phyloP scores from a whole-genome alignment of 2,888 invertebrate species.

The Nephrocerus scutellatus region DNA sequence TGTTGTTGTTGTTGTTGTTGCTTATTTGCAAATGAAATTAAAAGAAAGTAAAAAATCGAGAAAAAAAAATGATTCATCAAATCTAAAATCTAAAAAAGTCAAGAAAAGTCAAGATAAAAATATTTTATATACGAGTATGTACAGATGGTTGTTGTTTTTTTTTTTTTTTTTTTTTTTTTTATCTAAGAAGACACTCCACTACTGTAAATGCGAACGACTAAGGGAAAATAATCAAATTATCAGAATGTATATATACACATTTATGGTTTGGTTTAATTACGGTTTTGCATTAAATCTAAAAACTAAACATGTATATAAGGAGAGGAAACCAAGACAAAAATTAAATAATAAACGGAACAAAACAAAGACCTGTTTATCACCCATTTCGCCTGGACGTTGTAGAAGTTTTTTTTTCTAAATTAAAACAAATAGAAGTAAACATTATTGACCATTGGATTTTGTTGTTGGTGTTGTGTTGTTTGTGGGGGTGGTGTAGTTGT shows the following conservation, averaged over 20 bases:
- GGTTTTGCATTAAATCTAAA: slow-evolving; percentile 19
- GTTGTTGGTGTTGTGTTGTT: too few species aligned
- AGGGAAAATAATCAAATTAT: slow-evolving; percentile 7
- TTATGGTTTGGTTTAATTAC: slow-evolving; percentile 17
- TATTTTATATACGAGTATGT: background rate
- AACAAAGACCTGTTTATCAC: slow-evolving; percentile 59
- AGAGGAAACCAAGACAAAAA: slow-evolving; percentile 44
- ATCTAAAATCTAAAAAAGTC: background rate
- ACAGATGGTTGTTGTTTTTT: too few species aligned
- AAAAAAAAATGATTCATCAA: background rate
- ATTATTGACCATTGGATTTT: too few species aligned
- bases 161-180: too few species aligned
- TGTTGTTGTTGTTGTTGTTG: slow-evolving; percentile 2
- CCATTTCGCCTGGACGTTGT: slow-evolving; percentile 76
- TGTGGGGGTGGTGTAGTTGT: too few species aligned
- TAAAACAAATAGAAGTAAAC: slow-evolving; percentile 1
- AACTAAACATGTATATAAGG: slow-evolving; percentile 41
- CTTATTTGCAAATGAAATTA: background rate
- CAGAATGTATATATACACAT: slow-evolving; percentile 1
- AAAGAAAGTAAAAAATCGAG: background rate
- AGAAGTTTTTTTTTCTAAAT: slow-evolving; percentile 56
- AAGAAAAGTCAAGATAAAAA: background rate
- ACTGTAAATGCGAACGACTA: too few species aligned
- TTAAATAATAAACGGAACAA: slow-evolving; percentile 47
- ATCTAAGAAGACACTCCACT: too few species aligned